Evolutionary conservation across 2,888 invertebrate species (phyloP), one percentile per base, ranked within the genome.

Genomic region (Leucophenga maculata): DNA sequence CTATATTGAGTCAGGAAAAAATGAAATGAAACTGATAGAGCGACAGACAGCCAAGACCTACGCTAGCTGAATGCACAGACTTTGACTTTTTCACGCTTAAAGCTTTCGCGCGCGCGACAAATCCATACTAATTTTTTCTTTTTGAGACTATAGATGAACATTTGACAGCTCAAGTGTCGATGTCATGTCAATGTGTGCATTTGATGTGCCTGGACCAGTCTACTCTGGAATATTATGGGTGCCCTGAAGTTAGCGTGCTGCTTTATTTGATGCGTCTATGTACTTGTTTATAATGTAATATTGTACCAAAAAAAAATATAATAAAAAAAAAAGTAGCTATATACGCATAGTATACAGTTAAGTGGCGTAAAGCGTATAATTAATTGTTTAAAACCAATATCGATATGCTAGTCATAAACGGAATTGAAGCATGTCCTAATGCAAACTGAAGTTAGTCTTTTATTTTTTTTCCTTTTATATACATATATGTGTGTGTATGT

Each of bases 381-480:
- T 84, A 85, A 84, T 80, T 84, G 86, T 83, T 85, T 85, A 3
- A 78, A 85, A 82, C 80, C 78, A 82, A 83, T 85, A 78, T 82
- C 83, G 76, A 85, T 80, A 85, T 84, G 79, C 80, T 82, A 80
- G 82, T 83, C 77, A 77, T 82, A 79, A 82, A 80, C 6, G 6
- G 48, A 13, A 14, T 13, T 6, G 16, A 20, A 18, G 18, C 20
- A 18, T 20, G 54, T 18, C 4, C 18, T 11, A 11, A 20, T 62
- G 8, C 44, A 59, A n/a, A 4, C 26, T 26, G 46, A 3, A 20
- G 18, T 22, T n/a, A 59, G 48, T 8, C 39, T n/a, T 39, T 18
- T 46, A 18, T 54, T 6, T 18, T 18, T 54, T 9, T 54, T 16
- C 6, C 9, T 54, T 18, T 18, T 16, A 6, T 32, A 6, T n/a